A percentile compares a stretch with the other conserved stretches of the same genome.
Evolutionary conservation across 2,888 invertebrate species (phyloP).

Genomic region (Vanessa cardui): DNA sequence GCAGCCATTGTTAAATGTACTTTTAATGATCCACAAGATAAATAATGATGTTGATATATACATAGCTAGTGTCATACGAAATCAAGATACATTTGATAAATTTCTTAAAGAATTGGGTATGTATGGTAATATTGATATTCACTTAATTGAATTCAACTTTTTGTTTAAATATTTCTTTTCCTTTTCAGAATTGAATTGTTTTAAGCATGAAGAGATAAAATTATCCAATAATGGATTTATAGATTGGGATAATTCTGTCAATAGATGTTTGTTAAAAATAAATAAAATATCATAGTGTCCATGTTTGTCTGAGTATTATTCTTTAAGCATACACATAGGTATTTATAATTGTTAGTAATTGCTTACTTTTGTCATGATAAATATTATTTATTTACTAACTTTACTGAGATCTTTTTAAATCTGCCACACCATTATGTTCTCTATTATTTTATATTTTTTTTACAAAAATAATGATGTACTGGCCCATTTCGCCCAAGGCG

Average conservation of each 20-base stretch:
- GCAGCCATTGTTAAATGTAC: conserved; percentile 58
- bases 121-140: too few species aligned
- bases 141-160: too few species aligned
- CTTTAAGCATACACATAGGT: too few species aligned
- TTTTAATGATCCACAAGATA: conserved; percentile 54
- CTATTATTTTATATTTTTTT: too few species aligned
- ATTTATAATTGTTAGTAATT: too few species aligned
- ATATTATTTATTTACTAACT: too few species aligned
- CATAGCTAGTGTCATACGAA: conserved; percentile 81
- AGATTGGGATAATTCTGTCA: conserved; percentile 58
- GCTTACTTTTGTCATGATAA: too few species aligned
- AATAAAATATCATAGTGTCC: conserved; percentile 32
- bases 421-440: too few species aligned
- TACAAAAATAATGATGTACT: too few species aligned
- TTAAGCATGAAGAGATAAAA: conserved; percentile 48
- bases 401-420: too few species aligned
- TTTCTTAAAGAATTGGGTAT: conserved; percentile 84
- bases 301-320: neutral
- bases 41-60: conserved; percentile 61
- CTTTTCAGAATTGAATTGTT: conserved; percentile 55
- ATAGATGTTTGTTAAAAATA: conserved; percentile 61
- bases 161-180: conserved; percentile 14
- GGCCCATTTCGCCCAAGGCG: too few species aligned
- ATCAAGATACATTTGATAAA: conserved; percentile 82
- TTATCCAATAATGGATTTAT: conserved; percentile 48